A percentile compares a stretch with the other conserved stretches of the same genome.
Conservation (phyloP, 2,888 invertebrate genomes). For the Synergus gifuensis region DNA sequence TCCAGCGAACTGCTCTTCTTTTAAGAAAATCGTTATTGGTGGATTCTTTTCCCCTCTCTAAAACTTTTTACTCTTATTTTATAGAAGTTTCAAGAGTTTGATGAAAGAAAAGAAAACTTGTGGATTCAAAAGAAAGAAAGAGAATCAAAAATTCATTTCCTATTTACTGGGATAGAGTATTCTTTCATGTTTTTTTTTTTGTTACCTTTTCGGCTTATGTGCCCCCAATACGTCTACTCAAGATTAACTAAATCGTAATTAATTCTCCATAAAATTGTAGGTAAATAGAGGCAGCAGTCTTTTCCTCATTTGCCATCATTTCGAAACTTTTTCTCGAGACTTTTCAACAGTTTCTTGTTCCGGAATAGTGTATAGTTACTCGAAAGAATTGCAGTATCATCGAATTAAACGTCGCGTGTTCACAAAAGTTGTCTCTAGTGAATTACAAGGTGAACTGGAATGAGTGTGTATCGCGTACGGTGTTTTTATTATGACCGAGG, state of each 20-base stretch:
- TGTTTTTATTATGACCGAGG: constrained; percentile 45
- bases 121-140: not conserved
- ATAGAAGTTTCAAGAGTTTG: not conserved
- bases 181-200: not conserved
- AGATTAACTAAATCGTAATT: too few species aligned
- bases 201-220: too few species aligned
- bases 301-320: constrained; percentile 32
- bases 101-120: not conserved
- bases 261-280: not conserved
- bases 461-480: constrained; percentile 26
- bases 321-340: not conserved
- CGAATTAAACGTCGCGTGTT: constrained; percentile 45
- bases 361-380: constrained; percentile 24
- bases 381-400: constrained; percentile 37
- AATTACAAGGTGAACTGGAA: constrained; percentile 43
- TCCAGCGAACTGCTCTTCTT: not conserved
- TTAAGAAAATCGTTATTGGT: not conserved
- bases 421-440: constrained; percentile 37
- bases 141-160: not conserved
- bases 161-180: not conserved
- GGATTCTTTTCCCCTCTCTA: not conserved
- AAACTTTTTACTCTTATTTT: not conserved
- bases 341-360: constrained; percentile 30
- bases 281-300: not conserved
- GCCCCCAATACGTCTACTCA: too few species aligned